A percentile compares a stretch with the other conserved stretches of the same genome.
Evolutionary conservation across 2,888 invertebrate genomes (phyloP).

Genomic region (Priocnemis perturbator): DNA sequence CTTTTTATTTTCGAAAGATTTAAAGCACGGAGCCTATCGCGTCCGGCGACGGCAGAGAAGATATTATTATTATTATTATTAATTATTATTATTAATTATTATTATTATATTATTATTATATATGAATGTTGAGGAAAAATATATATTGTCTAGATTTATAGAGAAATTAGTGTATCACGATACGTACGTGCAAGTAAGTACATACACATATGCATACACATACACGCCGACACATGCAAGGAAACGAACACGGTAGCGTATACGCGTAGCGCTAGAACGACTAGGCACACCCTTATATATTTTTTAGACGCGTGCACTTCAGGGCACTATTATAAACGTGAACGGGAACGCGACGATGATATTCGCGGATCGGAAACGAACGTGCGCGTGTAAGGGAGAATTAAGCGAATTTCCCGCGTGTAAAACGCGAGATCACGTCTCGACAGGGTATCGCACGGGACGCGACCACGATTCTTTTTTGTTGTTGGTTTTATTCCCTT

Average conservation of each 20-base stretch:
- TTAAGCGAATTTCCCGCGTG: neutral
- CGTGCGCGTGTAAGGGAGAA: neutral
- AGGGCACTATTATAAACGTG: slow-evolving; percentile 5
- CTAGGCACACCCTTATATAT: slow-evolving; percentile 16
- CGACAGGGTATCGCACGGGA: slow-evolving; percentile 1
- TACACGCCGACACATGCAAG: slow-evolving; percentile 9
- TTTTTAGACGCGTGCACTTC: slow-evolving; percentile 40
- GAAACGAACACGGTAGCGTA: slow-evolving; percentile 6
- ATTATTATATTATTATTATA: slow-evolving; percentile 60
- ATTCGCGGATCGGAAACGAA: neutral
- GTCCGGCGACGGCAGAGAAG: slow-evolving; percentile 48
- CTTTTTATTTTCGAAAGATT: slow-evolving; percentile 51
- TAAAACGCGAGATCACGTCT: neutral
- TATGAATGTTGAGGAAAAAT: slow-evolving; percentile 67
- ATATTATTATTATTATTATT: slow-evolving; percentile 52
- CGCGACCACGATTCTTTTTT: neutral
- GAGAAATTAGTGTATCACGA: slow-evolving; percentile 56
- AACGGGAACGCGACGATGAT: slow-evolving; percentile 11
- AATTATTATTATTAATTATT: slow-evolving; percentile 37
- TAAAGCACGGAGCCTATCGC: slow-evolving; percentile 44
- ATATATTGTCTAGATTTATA: slow-evolving; percentile 68
- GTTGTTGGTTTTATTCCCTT: too few relatives aligned
- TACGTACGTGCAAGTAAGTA: slow-evolving; percentile 41
- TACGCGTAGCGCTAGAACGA: slow-evolving; percentile 46
- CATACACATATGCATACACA: slow-evolving; percentile 17